Percentiles rank a stretch among this genome's conserved stretches.
Conservation (phyloP, 2,888 invertebrate genomes). For the Drosophila meridiana region DNA sequence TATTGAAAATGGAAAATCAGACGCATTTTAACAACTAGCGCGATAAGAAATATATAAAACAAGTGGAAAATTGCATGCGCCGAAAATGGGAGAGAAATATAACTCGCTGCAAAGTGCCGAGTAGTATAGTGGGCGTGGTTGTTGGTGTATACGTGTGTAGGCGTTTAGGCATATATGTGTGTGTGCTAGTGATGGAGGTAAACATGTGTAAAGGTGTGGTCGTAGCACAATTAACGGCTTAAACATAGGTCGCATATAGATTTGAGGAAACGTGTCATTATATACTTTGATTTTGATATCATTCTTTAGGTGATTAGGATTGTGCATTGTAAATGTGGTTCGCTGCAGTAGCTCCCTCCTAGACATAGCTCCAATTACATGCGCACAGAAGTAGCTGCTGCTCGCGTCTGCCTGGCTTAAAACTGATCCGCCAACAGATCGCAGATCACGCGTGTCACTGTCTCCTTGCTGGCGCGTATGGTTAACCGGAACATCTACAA, state of each 20-base stretch:
- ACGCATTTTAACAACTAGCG: conserved; percentile 52
- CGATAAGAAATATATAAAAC: conserved; percentile 40
- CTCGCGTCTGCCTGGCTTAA: conserved; percentile 86
- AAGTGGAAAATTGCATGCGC: conserved; percentile 25
- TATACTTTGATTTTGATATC: conserved; percentile 57
- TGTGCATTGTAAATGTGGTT: conserved; percentile 73
- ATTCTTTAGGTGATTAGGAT: conserved; percentile 71
- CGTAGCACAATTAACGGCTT: conserved; percentile 40
- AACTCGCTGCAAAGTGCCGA: conserved; percentile 38
- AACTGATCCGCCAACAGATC: conserved; percentile 98
- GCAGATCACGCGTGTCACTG: conserved; percentile 96
- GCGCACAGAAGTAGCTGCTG: conserved; percentile 21
- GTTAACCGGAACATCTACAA: conserved; percentile 99
- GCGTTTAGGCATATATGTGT: conserved; percentile 3
- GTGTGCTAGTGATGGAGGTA: conserved; percentile 30
- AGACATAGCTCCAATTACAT: conserved; percentile 29
- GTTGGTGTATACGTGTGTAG: conserved; percentile 9
- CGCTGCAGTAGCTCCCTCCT: conserved; percentile 49
- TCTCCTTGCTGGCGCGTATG: conserved; percentile 98
- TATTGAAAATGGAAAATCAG: conserved; percentile 44
- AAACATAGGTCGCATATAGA: conserved; percentile 46
- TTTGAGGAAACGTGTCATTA: conserved; percentile 52
- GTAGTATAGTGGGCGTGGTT: conserved; percentile 21
- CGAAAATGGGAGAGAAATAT: conserved; percentile 17
- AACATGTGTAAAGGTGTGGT: conserved; percentile 45